phyloP scores from a whole-genome alignment of 2,888 invertebrate genomes.

The Nemotelus pantherinus region DNA sequence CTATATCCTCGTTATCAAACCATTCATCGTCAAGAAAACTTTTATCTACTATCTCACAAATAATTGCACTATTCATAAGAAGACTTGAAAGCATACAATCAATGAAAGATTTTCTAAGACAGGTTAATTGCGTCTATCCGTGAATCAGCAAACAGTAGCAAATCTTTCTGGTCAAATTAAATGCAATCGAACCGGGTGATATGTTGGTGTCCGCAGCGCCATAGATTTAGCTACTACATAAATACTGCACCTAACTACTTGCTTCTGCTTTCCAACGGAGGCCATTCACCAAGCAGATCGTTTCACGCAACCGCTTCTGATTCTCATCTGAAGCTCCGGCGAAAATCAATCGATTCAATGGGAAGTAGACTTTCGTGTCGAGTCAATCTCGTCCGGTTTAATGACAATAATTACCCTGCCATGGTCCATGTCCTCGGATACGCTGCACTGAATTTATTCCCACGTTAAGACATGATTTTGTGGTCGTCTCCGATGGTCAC shows the following conservation, averaged over 20 bases:
- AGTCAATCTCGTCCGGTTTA: conserved; percentile 35
- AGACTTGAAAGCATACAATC: conserved; percentile 18
- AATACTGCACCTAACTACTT: background rate
- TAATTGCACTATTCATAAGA: conserved; percentile 7
- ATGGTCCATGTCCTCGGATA: conserved; percentile 28
- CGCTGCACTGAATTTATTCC: background rate
- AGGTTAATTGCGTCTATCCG: conserved; percentile 12
- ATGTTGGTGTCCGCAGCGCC: too few relatives aligned
- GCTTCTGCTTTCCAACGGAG: too few relatives aligned
- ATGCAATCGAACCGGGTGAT: background rate
- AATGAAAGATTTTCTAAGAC: conserved; percentile 29
- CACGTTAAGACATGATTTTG: conserved; percentile 26
- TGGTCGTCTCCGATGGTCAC: conserved; percentile 16
- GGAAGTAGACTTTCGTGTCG: conserved; percentile 29
- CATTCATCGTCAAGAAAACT: background rate
- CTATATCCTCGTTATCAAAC: background rate
- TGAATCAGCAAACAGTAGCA: conserved; percentile 21
- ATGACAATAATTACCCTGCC: conserved; percentile 40
- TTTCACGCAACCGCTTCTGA: background rate
- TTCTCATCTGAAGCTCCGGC: background rate
- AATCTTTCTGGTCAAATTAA: conserved; percentile 17
- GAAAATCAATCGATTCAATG: background rate
- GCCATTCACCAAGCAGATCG: background rate
- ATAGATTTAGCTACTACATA: background rate
- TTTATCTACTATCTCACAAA: conserved; percentile 10